Conservation (phyloP, 2,888 invertebrate species). For the Pheosia tremula region DNA sequence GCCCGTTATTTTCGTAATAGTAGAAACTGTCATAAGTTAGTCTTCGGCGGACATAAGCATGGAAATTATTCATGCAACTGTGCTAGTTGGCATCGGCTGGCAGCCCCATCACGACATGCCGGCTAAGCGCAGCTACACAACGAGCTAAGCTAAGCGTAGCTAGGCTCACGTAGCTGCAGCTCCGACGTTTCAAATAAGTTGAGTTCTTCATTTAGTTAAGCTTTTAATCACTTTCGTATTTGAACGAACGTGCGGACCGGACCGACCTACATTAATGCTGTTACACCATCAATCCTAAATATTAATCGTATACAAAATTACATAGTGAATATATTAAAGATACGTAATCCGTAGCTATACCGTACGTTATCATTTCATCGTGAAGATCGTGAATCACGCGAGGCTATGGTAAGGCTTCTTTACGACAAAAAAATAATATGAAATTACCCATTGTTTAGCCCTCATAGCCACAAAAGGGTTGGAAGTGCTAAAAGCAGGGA, state of each 20-base stretch:
- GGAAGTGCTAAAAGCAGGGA: no score
- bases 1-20: constrained; percentile 22
- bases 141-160: no score
- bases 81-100: constrained; percentile 36
- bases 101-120: constrained; percentile 51
- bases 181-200: no score
- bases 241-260: no score
- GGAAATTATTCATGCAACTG: constrained; percentile 64
- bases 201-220: no score
- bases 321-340: constrained; percentile 8
- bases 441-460: constrained; percentile 43
- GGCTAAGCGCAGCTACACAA: constrained; percentile 57
- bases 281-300: no score
- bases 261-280: no score
- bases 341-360: constrained; percentile 18
- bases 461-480: constrained; percentile 32
- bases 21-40: constrained; percentile 42
- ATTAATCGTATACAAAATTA: no score
- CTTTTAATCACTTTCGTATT: no score
- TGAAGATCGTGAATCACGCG: constrained; percentile 58
- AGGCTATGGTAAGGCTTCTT: constrained; percentile 37
- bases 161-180: no score
- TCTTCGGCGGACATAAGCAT: constrained; percentile 53
- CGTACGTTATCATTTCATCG: constrained; percentile 12
- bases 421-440: neutral